Conservation (phyloP, 2,113 vertebrate genomes). For the Bubalus kerabau region DNA sequence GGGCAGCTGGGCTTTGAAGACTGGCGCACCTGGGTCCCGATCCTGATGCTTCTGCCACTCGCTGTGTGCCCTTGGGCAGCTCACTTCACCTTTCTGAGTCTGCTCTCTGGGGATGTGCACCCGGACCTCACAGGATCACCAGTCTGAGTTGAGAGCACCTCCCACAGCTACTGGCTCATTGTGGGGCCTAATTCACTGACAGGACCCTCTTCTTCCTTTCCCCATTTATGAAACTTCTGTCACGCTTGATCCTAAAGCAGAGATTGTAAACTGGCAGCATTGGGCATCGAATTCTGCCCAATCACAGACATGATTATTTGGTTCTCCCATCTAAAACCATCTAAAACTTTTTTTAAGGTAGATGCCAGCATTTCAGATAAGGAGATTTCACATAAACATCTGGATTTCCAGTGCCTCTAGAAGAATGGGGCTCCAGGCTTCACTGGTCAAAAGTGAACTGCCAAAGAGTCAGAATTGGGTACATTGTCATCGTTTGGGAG, state of each 20-base stretch:
- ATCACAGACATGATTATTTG: not conserved
- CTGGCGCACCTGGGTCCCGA: no score
- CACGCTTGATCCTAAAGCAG: not conserved
- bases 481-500: not conserved
- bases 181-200: not conserved
- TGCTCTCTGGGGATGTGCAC: not conserved
- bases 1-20: not conserved
- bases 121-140: not conserved
- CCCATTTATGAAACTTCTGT: not conserved
- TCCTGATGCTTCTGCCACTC: accelerated
- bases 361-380: not conserved
- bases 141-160: not conserved
- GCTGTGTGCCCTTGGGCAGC: not conserved
- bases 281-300: not conserved
- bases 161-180: not conserved
- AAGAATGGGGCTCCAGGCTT: not conserved
- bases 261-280: not conserved
- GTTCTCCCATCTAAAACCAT: not conserved
- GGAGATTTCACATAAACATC: not conserved
- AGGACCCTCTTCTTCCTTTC: not conserved
- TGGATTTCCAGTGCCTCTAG: not conserved
- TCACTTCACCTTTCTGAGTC: not conserved
- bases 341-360: not conserved
- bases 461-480: not conserved
- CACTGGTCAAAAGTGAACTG: no score